Evolutionary conservation across 2,888 invertebrate species (phyloP).

Genomic region (Boloria euphrosyne): DNA sequence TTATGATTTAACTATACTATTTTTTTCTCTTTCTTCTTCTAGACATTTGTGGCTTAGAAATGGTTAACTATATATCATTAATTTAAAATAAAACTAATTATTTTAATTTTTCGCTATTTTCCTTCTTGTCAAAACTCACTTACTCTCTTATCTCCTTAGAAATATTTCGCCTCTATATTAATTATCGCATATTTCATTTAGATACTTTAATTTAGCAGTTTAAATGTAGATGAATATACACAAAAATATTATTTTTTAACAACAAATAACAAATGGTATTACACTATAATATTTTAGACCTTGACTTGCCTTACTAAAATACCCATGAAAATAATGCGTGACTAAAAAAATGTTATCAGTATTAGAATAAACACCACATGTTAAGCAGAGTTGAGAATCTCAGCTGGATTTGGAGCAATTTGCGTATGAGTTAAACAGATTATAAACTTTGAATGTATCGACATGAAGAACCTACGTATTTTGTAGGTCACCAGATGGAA

Average conservation of each 20-base stretch:
- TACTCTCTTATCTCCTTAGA: no score
- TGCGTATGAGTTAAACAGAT: slow-evolving; percentile 22
- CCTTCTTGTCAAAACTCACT: no score
- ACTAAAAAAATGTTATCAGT: slow-evolving; percentile 13
- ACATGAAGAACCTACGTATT: slow-evolving; percentile 22
- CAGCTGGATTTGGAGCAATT: slow-evolving; percentile 15
- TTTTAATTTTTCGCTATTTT: no score
- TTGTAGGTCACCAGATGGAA: slow-evolving; percentile 35
- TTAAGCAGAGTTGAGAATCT: slow-evolving; percentile 25
- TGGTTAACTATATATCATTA: no score
- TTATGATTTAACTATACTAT: no score
- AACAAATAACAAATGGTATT: slow-evolving; percentile 3
- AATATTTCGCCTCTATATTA: no score
- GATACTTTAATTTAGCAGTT: no score
- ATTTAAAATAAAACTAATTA: no score
- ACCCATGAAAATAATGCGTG: slow-evolving; percentile 2
- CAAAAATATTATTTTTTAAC: background rate
- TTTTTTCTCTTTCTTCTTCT: no score
- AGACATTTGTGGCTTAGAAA: no score
- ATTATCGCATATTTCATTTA: no score
- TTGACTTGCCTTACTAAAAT: background rate
- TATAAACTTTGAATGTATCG: slow-evolving; percentile 22
- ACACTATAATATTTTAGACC: background rate
- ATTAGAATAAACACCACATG: slow-evolving; percentile 17
- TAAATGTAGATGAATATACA: no score